phyloP scores from a whole-genome alignment of 2,888 invertebrate species.

The Drosophila pegasa region DNA sequence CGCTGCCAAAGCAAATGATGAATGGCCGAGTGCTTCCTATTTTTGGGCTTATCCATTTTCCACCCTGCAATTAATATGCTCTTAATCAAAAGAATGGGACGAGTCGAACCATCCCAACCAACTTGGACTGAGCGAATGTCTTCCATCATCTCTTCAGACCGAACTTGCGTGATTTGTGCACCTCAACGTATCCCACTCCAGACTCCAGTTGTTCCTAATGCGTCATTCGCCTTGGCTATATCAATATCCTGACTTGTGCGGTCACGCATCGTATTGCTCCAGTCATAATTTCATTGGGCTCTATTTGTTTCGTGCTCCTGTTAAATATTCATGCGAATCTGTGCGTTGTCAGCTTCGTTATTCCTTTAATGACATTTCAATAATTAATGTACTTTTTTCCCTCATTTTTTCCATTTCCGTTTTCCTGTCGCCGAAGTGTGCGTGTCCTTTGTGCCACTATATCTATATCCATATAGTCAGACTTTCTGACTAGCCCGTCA shows the following conservation, averaged over 20 bases:
- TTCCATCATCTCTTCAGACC: conserved; percentile 46
- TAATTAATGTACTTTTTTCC: conserved; percentile 80
- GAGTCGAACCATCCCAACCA: conserved; percentile 37
- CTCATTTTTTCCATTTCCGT: conserved; percentile 61
- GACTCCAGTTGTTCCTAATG: conserved; percentile 36
- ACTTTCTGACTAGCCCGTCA: conserved; percentile 63
- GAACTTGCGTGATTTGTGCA: conserved; percentile 72
- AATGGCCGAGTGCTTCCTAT: conserved; percentile 64
- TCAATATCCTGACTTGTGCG: conserved; percentile 65
- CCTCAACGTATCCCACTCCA: conserved; percentile 32
- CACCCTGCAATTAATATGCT: conserved; percentile 83
- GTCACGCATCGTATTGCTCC: conserved; percentile 72
- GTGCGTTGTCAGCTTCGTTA: conserved; percentile 61
- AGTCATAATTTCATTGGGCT: conserved; percentile 61
- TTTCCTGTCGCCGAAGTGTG: conserved; percentile 58
- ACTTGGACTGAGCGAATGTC: conserved; percentile 19
- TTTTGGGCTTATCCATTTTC: conserved; percentile 43
- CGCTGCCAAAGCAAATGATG: conserved; percentile 58
- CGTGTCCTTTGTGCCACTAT: conserved; percentile 61
- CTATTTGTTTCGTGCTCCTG: conserved; percentile 40
- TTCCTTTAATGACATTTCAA: conserved; percentile 82
- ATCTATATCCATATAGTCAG: conserved; percentile 27
- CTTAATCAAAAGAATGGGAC: conserved; percentile 69
- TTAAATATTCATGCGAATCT: conserved; percentile 81
- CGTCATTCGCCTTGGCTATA: conserved; percentile 50